Base-by-base conservation (phyloP, 2,888 invertebrate species). In the Dryobota labecula region DNA sequence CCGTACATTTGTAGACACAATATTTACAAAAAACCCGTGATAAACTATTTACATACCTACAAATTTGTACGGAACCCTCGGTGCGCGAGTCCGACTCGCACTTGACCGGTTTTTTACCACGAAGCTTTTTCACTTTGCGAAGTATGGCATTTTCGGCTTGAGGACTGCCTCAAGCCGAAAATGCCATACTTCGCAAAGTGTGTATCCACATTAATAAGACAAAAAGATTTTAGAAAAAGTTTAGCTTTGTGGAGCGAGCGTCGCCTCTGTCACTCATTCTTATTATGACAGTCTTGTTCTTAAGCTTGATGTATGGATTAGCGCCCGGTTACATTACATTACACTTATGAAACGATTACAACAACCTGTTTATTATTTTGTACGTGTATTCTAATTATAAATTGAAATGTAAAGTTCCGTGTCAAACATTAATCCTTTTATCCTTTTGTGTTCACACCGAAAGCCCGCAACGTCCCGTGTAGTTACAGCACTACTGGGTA, bases 401-500 rank as follows among this genome's bases (percentile, higher is more conserved):
- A 66, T 66, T 38, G 15, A 45, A 70, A 63, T 41, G 27, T 65
- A 51, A 54, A 68, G 27, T 62, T 58, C 27, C n/a, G 45, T 58
- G 27, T 63, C 38, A 63, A 68, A 73, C 38, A 49, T 33, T 47
- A 58, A 73, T 83, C 60, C 60, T 20, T 73, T 56, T 51, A 80
- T 58, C 61, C 57, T 49, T 54, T 66, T 73, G 65, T 72, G 60
- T 66, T 63, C 18, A 33, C 66, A 51, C 47, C 9, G 9, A 30
- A 65, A 77, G 51, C 63, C 65, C 51, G 60, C 61, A 27, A 71
- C 47, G 51, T 70, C 57, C 64, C 78, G 65, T 33, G 73, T 49
- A 61, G 45, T 47, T 56, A 78, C 85, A 79, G 51, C 85, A 84
- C 84, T 84, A 84, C 47, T 57, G 15, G 49, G 41, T 72, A 70